Evolutionary conservation across 2,113 vertebrate genomes (phyloP), one percentile per base, ranked within the genome.

Genomic region (Halichoerus grypus): DNA sequence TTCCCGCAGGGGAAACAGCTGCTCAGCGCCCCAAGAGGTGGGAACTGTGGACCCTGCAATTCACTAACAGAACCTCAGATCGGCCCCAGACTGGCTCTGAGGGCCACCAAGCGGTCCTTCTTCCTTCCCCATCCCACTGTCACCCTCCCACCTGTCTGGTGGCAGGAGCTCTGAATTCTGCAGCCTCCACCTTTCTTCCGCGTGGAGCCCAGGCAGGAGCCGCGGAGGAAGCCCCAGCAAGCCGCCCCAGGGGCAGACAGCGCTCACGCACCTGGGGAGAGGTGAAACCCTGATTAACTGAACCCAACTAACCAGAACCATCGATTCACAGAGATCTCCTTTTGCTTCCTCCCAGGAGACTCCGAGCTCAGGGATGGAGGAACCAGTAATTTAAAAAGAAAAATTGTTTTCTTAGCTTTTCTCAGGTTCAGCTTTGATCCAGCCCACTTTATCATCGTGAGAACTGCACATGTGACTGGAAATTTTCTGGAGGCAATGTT

Each of bases 201-300:
- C 0, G 0, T 1, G 71, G 22, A n/a, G 55, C 53, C 49, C 6
- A 4, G 4, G 46, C 10, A 5, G 74, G 36, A 39, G 39, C 26
- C 22, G 0, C 0, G 1, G 55, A 71, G 33, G 42, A 76, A 67
- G 10, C 3, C 0, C 0, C 33, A 42, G 53, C 11, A 10, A 28
- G 0, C 0, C 1, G 13, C 1, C 24, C 2, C 1, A 5, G 11
- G 33, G 79, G 33, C 31, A 13, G 63, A 13, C 3, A 51, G 26
- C 1, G 14, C 28, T 22, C 1, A 5, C 0, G 1, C 4, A 33
- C 31, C 33, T 9, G 5, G 33, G 61, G 12, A 76, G 49, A 42
- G 63, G 46, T 24, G 8, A 71, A 88, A 13, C 71, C 67, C 42
- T 1, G 76, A 67, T 31, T 22, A n/a, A 49, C 49, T 5, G 89